Conservation (phyloP, 1,140 invertebrate genomes). For the Lineus longissimus region DNA sequence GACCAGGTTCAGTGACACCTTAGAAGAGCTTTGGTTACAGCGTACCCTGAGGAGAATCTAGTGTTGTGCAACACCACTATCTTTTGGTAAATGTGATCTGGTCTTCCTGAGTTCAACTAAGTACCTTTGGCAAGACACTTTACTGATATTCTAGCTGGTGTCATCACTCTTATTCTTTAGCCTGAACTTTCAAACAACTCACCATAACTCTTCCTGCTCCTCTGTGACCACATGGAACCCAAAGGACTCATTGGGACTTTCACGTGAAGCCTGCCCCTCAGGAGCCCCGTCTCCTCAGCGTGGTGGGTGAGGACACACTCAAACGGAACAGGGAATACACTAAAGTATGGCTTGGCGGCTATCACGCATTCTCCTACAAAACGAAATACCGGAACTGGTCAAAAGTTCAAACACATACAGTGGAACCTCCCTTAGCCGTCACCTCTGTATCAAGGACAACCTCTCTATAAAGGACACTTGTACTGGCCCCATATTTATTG, state of each 20-base stretch:
- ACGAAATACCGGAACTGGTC: not conserved
- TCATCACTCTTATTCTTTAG: no score
- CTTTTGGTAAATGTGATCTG: no score
- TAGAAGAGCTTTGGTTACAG: no score
- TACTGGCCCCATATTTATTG: not conserved
- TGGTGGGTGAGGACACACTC: constrained; percentile 38
- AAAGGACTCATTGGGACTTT: not conserved
- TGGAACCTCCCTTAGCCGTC: not conserved
- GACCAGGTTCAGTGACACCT: no score
- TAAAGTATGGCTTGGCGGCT: constrained; percentile 40
- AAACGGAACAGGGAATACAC: constrained; percentile 34
- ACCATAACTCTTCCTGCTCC: constrained; percentile 22
- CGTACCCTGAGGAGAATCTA: no score
- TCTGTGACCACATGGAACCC: constrained; percentile 7
- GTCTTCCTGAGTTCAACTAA: no score
- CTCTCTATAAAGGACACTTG: not conserved
- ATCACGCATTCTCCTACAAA: constrained; percentile 48
- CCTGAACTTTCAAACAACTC: no score
- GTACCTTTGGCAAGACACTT: no score
- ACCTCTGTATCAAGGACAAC: not conserved
- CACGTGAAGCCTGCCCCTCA: constrained; percentile 29
- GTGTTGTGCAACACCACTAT: no score
- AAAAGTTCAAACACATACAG: not conserved
- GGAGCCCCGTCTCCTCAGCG: constrained; percentile 45
- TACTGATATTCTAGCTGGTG: no score